Evolutionary conservation across 2,888 invertebrate genomes (phyloP).

Genomic region (Lathronympha strigana): DNA sequence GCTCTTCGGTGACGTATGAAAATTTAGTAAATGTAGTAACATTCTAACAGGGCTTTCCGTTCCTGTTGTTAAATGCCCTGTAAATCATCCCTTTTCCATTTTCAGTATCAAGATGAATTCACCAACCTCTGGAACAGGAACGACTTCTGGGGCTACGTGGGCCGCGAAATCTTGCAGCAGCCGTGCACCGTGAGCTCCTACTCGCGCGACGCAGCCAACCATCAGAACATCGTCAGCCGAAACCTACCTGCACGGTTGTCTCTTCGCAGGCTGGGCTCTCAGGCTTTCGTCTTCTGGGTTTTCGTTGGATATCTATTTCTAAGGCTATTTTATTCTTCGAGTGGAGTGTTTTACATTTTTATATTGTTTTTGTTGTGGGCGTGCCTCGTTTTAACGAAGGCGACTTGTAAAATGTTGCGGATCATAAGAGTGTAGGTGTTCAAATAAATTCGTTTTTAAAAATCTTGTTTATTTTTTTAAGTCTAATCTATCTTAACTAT

Average conservation of each 20-base stretch:
- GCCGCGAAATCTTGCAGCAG: conserved; percentile 85
- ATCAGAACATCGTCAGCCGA: conserved; percentile 81
- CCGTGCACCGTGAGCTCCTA: conserved; percentile 86
- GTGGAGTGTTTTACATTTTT: conserved; percentile 77
- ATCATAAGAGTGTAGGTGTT: conserved; percentile 52
- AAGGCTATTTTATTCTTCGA: conserved; percentile 78
- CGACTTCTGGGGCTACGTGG: conserved; percentile 86
- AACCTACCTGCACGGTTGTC: conserved; percentile 87
- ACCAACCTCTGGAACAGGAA: conserved; percentile 85
- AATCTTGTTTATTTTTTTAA: conserved; percentile 43
- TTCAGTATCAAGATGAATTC: conserved; percentile 89
- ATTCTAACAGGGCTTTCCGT: too few relatives aligned
- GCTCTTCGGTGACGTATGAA: too few relatives aligned
- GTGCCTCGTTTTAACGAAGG: conserved; percentile 77
- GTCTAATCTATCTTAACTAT: too few relatives aligned
- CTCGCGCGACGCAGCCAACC: conserved; percentile 84
- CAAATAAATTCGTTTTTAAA: conserved; percentile 42
- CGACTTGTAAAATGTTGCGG: conserved; percentile 66
- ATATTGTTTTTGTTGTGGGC: conserved; percentile 75
- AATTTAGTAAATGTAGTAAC: too few relatives aligned
- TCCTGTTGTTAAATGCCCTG: too few relatives aligned
- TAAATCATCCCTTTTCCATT: conserved; percentile 49
- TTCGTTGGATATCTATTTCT: conserved; percentile 78
- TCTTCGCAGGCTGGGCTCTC: conserved; percentile 87
- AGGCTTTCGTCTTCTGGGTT: conserved; percentile 83